Evolutionary conservation across 2,888 invertebrate genomes (phyloP), one percentile per base, ranked within the genome.

Genomic region (Spilosoma lubricipeda): DNA sequence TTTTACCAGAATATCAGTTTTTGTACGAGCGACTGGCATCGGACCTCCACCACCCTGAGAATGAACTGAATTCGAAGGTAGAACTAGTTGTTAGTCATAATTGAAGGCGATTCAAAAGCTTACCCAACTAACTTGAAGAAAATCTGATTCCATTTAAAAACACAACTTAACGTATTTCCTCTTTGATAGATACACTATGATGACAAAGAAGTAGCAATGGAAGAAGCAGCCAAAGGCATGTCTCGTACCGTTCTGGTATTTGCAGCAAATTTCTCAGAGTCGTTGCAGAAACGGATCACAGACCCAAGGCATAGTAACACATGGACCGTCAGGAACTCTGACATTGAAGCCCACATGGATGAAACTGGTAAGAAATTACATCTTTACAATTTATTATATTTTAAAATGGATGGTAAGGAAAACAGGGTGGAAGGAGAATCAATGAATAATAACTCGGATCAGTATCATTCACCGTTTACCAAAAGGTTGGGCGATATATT

Each of bases 241-340:
- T 97, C 98, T 1, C 98, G 98, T 96, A 98, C 97, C 0, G 97
- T 97, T 0, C 90, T 99, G 20, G 96, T 97, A 7, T 98, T 99
- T 81, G 96, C 97, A 0, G 86, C 96, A 0, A 98, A 99, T 93
- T 99, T 98, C 91, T 97, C 98, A 0, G 93, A 94, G 8, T 96
- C 97, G 1, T 91, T 98, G 2, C 96, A 97, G 71, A 92, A 96
- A 73, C 94, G 97, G 77, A 94, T 97, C 71, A 96, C 96, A 5
- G 90, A 95, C 59, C 97, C 97, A 0, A 96, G 97, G 48, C 94
- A 96, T 77, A 96, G 96, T 0, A 96, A 96, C 45, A 91, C 96
- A n/a, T 96, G 93, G 77, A 96, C 97, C 7, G 85, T 98, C 1
- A 92, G 96, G 39, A 93, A 93, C 71, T 97, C 98, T 0, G 97